Conservation (phyloP, 2,797 vertebrate species). For the Hemitrygon akajei region DNA sequence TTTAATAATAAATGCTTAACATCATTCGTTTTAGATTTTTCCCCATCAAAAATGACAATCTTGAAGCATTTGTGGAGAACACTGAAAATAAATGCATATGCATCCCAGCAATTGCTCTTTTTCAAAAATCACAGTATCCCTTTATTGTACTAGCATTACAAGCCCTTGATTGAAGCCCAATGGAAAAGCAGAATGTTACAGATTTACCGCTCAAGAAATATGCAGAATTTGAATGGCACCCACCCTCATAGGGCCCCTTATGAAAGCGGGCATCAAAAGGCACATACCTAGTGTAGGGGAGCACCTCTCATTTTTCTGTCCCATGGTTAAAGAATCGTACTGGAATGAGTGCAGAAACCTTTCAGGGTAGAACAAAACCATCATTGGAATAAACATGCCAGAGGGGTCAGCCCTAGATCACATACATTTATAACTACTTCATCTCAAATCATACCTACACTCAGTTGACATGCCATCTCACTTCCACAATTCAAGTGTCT, state of each 20-base stretch:
- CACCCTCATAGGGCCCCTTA: not conserved
- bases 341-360: slow-evolving; percentile 35
- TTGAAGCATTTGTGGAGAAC: not conserved
- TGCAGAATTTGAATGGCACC: not conserved
- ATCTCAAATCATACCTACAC: not conserved
- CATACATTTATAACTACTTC: not conserved
- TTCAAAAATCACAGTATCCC: not conserved
- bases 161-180: not conserved
- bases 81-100: slow-evolving; percentile 24
- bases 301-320: slow-evolving; percentile 36
- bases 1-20: not conserved
- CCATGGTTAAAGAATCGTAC: slow-evolving; percentile 32
- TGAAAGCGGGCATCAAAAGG: slow-evolving; percentile 32
- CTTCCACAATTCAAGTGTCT: not conserved
- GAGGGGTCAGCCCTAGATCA: slow-evolving; percentile 15
- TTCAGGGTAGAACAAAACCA: slow-evolving; percentile 34
- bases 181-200: slow-evolving; percentile 12
- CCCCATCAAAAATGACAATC: not conserved
- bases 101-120: not conserved
- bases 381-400: slow-evolving; percentile 28
- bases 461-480: not conserved
- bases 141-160: not conserved
- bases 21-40: not conserved
- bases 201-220: not conserved
- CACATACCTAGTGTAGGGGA: slow-evolving; percentile 34